Conservation (phyloP, 2,888 invertebrate species). For the Synergus itoensis region DNA sequence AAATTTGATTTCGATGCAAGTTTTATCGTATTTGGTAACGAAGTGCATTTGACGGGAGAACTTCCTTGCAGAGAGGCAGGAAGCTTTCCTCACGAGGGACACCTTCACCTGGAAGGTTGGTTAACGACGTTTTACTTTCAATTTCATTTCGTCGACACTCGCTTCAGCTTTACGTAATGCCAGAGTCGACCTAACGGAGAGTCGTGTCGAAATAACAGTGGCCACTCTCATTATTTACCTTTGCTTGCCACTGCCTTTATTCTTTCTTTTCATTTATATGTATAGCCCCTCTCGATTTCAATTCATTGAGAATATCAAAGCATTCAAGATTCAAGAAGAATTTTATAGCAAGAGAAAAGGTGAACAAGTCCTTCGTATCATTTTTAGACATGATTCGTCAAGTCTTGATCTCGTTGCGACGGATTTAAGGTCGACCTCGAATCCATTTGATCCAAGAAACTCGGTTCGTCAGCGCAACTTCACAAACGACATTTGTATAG, state of each 20-base stretch:
- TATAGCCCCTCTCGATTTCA: not conserved
- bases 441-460: constrained; percentile 15
- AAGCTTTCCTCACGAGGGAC: constrained; percentile 53
- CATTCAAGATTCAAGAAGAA: not conserved
- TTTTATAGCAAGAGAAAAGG: not conserved
- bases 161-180: constrained; percentile 67
- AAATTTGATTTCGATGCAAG: too few relatives aligned
- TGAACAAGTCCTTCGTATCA: not conserved
- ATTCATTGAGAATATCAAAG: not conserved
- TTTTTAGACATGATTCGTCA: constrained; percentile 8
- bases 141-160: constrained; percentile 74
- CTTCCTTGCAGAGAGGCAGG: constrained; percentile 54
- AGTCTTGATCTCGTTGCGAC: constrained; percentile 1
- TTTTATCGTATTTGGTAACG: too few relatives aligned
- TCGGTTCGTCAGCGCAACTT: not conserved
- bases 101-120: constrained; percentile 57
- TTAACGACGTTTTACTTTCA: constrained; percentile 72
- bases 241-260: constrained; percentile 47
- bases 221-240: constrained; percentile 70
- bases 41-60: not conserved
- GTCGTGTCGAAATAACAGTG: constrained; percentile 76
- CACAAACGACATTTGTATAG: not conserved
- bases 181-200: constrained; percentile 66
- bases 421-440: constrained; percentile 14
- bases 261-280: not conserved